phyloP scores from a whole-genome alignment of 2,797 vertebrate species.

The Phrynocephalus forsythii region DNA sequence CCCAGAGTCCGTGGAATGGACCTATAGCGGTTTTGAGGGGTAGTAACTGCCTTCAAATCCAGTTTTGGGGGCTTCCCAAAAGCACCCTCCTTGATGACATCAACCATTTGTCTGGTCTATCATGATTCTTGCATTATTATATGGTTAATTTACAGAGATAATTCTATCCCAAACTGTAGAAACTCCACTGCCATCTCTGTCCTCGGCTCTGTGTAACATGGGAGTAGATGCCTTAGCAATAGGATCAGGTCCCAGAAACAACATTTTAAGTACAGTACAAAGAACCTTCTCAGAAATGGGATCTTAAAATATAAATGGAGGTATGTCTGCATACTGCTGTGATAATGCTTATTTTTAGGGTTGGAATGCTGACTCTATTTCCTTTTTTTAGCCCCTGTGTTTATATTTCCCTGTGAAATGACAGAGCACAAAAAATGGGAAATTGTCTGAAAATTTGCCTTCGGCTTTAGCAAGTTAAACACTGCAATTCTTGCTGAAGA shows the following conservation, averaged over 20 bases:
- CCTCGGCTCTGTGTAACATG: neutral
- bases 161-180: neutral
- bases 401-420: conserved; percentile 26
- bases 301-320: conserved; percentile 17
- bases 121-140: neutral
- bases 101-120: neutral
- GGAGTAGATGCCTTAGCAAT: neutral
- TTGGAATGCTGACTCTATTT: conserved; percentile 13
- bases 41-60: neutral
- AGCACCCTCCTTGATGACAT: neutral
- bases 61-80: neutral
- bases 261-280: neutral
- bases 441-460: neutral
- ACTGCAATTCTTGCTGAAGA: neutral
- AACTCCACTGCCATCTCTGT: neutral
- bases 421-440: neutral
- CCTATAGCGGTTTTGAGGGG: neutral
- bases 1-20: neutral
- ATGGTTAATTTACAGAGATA: no score
- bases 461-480: conserved; percentile 33
- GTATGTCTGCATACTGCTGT: neutral
- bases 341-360: conserved; percentile 40
- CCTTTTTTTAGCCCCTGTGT: conserved; percentile 13
- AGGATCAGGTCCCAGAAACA: neutral
- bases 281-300: neutral